Base-by-base conservation (phyloP, 2,888 invertebrate species). In the Resseliella maxima region DNA sequence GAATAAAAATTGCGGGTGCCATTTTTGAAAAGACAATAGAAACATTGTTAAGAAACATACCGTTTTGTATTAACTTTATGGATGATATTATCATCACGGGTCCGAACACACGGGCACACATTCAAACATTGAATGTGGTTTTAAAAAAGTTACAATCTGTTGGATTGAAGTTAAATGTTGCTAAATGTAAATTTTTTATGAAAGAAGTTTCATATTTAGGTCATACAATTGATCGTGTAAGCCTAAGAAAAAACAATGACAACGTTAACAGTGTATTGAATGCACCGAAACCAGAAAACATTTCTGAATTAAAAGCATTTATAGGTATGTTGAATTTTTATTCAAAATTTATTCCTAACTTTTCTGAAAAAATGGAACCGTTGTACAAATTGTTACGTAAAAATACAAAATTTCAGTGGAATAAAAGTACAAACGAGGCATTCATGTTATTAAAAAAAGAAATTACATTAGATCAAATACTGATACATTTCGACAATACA, bases 1-100 rank as follows among this genome's bases (percentile, higher is more conserved):
- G 90, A 0, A 89, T 89, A 85, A 89, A 90, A 45, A 89, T 90
- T n/a, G 89, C 90, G 0, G 89, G 89, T n/a, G 89, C 89, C 18
- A 90, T 90, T 87, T 90, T 90, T 88, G 89, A 90, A 86, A 87
- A 88, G 87, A 87, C 88, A 12, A 88, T 90, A 86, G 90, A 90
- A 86, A 88, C 88, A 35, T 86, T 89, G 41, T 87, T 90, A 27
- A 86, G 87, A 45, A 89, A 88, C 1, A 87, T 89, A 15, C 8
- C 41, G 10, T 31, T 31, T 36, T 31, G 15, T 1, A 59, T 85
- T 6, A 38, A 36, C n/a, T 85, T 27, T 12, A 35, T 59, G 36
- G 90, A 90, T 86, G 90, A 90, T 86, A 88, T 89, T 36, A 86
- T 89, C 5, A 87, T 89, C 0, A 89, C 89, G n/a, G 89, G 88